Percentiles rank a stretch among this genome's conserved stretches.
Conservation (phyloP, 2,797 vertebrate species). For the Lithobates sylvaticus region DNA sequence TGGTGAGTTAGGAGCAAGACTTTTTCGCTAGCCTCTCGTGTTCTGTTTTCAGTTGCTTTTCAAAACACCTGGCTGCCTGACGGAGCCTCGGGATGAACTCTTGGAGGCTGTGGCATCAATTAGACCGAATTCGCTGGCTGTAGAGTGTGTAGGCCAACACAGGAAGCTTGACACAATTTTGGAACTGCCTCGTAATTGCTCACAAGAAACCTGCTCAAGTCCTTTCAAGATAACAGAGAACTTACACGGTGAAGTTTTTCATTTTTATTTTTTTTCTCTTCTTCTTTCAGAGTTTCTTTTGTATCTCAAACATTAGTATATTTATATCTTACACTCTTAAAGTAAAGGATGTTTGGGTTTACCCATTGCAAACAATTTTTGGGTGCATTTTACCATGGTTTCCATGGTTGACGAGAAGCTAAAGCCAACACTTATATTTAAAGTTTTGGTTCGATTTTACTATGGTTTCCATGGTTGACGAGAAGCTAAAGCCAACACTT, state of each 20-base stretch:
- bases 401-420: no score
- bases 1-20: slow-evolving; percentile 21
- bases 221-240: neutral
- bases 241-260: neutral
- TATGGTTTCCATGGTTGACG: no score
- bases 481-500: no score
- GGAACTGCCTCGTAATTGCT: slow-evolving; percentile 2
- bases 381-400: no score
- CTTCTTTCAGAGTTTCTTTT: no score
- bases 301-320: neutral
- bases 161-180: neutral
- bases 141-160: neutral
- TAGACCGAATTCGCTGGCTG: neutral
- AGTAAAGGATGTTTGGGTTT: neutral
- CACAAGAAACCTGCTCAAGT: neutral
- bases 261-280: neutral
- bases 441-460: no score
- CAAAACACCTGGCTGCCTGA: slow-evolving; percentile 44
- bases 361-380: no score
- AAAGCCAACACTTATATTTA: no score
- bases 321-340: neutral
- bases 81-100: slow-evolving; percentile 14
- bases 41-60: slow-evolving; percentile 28
- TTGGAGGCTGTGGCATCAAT: neutral
- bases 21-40: slow-evolving; percentile 8